Base-by-base conservation (phyloP, 1,140 invertebrate species). In the Brachionus rotundiformis region DNA sequence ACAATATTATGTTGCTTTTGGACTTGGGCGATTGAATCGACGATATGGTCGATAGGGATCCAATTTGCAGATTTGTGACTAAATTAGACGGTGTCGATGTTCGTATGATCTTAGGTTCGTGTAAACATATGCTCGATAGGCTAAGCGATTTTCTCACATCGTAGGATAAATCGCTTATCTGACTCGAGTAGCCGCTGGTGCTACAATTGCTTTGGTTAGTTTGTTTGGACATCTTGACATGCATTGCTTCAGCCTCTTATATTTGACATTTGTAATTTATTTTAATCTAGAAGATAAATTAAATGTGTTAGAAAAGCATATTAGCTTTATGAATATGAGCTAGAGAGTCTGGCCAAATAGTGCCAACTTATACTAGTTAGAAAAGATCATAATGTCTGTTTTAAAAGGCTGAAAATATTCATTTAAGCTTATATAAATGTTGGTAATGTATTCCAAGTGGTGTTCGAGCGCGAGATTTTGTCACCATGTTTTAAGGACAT, bases 41-140 rank as follows among this genome's bases (percentile, higher is more conserved):
- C 2, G 68, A 25, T 8, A 73, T 73, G 10, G 68, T 73, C 3
- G 68, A 73, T 13, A 44, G 29, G 0, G 68, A 73, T 23, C 36
- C 39, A 2, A 73, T 44, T 16, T 73, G 68, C 11, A 73, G 19
- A 13, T 19, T 41, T 10, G 68, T 44, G 36, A 73, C 25, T 73
- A 73, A 73, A 73, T 73, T 73, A 25, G 68, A 41, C 10, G 68
- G 68, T 8, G 68, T 73, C 16, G 68, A 73, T 41, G 68, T 73
- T 13, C 68, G 68, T 44, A 73, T 73, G 29, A 19, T 7, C 16
- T 68, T 68, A 4, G 63, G 29, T 8, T 68, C 31, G 33, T 8
- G 36, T 16, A 36, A n/a, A 33, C 47, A 54, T 25, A 54, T 19
- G 8, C 47, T 54, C 7, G 47, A 54, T 8, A 54, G 47, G 3